phyloP scores from a whole-genome alignment of 2,888 invertebrate genomes.

The Calameuta pallipes region DNA sequence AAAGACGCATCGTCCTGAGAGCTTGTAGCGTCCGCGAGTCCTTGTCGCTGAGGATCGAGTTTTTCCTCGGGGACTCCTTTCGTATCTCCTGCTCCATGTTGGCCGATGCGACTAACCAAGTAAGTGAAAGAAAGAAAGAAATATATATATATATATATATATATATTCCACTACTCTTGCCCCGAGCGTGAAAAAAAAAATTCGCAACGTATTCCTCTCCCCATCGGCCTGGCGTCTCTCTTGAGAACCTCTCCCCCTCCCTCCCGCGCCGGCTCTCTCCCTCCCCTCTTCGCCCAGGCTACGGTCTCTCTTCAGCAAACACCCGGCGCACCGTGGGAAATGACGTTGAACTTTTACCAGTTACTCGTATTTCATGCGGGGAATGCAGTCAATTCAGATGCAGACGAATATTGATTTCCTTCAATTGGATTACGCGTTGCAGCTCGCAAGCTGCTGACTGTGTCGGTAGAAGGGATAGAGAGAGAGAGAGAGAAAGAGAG shows the following conservation, averaged over 20 bases:
- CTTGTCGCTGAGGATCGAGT: neutral
- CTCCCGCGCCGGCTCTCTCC: slow-evolving; percentile 11
- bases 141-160: no score
- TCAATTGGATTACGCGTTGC: slow-evolving; percentile 20
- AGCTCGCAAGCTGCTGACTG: slow-evolving; percentile 9
- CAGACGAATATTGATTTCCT: slow-evolving; percentile 26
- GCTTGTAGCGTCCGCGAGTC: neutral
- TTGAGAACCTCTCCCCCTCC: slow-evolving; percentile 21
- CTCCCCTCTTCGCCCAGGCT: slow-evolving; percentile 19
- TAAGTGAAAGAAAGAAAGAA: neutral
- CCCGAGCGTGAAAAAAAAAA: slow-evolving; percentile 2
- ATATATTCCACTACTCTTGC: neutral
- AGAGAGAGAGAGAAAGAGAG: neutral
- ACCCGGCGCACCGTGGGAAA: slow-evolving; percentile 56
- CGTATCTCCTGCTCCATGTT: neutral
- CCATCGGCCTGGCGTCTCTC: neutral
- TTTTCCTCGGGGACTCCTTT: neutral
- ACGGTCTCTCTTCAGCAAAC: slow-evolving; percentile 11
- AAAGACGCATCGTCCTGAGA: neutral
- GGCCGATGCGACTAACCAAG: neutral
- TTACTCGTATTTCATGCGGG: slow-evolving; percentile 43
- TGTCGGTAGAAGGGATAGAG: neutral
- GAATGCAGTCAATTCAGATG: slow-evolving; percentile 16
- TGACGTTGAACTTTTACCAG: slow-evolving; percentile 57
- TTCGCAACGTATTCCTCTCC: slow-evolving; percentile 19